Evolutionary conservation across 1,140 invertebrate genomes (phyloP), one percentile per base, ranked within the genome.

Genomic region (Drosophila pachea): DNA sequence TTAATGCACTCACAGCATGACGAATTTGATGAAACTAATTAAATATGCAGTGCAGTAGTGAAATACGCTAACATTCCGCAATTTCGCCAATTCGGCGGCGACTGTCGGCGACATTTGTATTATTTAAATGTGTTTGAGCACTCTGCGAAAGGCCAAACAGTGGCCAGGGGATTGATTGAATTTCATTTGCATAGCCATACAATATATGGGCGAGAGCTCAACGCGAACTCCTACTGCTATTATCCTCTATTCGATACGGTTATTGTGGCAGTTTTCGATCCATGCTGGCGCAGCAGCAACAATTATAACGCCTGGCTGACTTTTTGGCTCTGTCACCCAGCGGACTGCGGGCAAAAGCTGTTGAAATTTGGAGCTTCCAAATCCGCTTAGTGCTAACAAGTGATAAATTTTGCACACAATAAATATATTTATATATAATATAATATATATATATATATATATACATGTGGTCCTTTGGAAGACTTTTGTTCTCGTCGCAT

Each of bases 41-140:
- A 78, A 74, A 62, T 67, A 78, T 78, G 52, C 56, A 31, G 2
- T 36, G 56, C 61, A 45, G 56, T 52, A 62, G 59, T 68, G n/a
- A 73, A 43, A 29, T 48, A 58, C 12, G 43, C 61, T 53, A 52
- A 22, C 52, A 68, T 63, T 55, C 62, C 11, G 32, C 22, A n/a
- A 11, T 38, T 43, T 8, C 49, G 29, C 12, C 22, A 40, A 64
- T 22, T 22, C 22, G 22, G 22, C 22, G 3, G 38, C 40, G 7
- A 43, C 14, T 43, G 6, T 7, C 47, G 66, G 47, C 65, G 60
- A 61, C 65, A 59, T 11, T 71, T 67, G 66, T 67, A 78, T 75
- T 78, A 75, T 78, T 78, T 22, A 75, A 78, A 78, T 69, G 8
- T 32, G 31, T 53, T 29, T 16, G 3, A 58, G 36, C 58, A 22